These are phyloP conservation scores for Ceriagrion tenellum DNA, from an alignment of 2,888 invertebrate species.

Conservation along the genomic window DNA sequence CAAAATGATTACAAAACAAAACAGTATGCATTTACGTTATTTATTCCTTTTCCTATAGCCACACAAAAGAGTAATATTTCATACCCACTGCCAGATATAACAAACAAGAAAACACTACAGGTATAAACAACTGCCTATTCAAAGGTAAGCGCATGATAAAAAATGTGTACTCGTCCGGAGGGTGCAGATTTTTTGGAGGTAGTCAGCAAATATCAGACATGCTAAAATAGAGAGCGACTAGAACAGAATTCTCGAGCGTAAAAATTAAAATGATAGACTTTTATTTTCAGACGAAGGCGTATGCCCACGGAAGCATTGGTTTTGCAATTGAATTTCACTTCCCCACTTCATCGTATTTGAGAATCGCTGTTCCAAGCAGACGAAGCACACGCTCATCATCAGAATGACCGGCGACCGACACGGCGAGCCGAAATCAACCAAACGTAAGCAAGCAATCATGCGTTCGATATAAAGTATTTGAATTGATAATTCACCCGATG, in stretches of 20 bases:
- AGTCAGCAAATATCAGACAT: neutral
- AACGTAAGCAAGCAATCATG: constrained; percentile 19
- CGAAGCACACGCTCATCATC: neutral
- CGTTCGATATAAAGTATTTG: constrained; percentile 35
- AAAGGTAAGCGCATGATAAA: neutral
- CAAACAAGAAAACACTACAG: no score
- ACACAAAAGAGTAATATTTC: no score
- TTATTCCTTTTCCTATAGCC: no score
- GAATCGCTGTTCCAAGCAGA: constrained; percentile 28
- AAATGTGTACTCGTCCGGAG: neutral
- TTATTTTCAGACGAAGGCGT: neutral
- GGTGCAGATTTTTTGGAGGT: neutral
- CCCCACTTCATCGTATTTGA: neutral
- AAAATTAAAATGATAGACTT: neutral
- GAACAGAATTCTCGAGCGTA: neutral
- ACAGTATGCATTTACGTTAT: no score
- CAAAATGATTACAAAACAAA: no score
- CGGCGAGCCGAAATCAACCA: neutral
- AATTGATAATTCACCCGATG: constrained; percentile 31
- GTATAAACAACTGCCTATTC: no score
- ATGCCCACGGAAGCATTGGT: neutral
- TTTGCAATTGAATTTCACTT: constrained; percentile 13
- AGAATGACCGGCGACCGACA: constrained; percentile 22
- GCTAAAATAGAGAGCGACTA: no score
- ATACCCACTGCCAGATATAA: no score